Conservation (phyloP, 2,797 vertebrate species). For the Labroides dimidiatus region DNA sequence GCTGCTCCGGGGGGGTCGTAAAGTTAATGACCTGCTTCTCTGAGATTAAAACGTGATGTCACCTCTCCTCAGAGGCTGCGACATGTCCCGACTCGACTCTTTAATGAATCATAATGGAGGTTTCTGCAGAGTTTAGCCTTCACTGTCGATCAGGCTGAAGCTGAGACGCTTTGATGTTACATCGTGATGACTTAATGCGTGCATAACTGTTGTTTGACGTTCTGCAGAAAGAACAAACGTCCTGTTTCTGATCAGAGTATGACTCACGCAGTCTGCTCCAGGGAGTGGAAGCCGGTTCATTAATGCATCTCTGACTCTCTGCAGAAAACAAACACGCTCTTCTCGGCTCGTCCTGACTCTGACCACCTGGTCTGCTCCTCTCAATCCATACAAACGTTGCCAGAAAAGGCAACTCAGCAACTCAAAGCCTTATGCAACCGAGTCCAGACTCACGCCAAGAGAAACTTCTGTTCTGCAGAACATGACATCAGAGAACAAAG, state of each 20-base stretch:
- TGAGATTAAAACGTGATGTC: slow-evolving; percentile 75
- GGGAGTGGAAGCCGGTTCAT: slow-evolving; percentile 55
- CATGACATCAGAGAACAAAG: slow-evolving; percentile 63
- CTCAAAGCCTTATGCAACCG: background rate
- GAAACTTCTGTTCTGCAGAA: slow-evolving; percentile 70
- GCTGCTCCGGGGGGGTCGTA: slow-evolving; percentile 66
- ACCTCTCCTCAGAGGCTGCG: slow-evolving; percentile 64
- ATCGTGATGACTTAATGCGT: slow-evolving; percentile 33
- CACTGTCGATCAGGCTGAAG: slow-evolving; percentile 8
- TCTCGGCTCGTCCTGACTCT: slow-evolving; percentile 44
- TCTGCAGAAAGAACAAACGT: slow-evolving; percentile 17
- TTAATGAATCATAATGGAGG: slow-evolving; percentile 42
- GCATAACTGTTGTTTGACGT: slow-evolving; percentile 28
- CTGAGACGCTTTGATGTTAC: slow-evolving; percentile 25
- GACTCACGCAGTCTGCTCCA: slow-evolving; percentile 29
- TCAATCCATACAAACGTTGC: too few relatives aligned
- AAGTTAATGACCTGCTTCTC: slow-evolving; percentile 75
- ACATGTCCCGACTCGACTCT: slow-evolving; percentile 52
- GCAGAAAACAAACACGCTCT: slow-evolving; percentile 67
- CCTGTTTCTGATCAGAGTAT: slow-evolving; percentile 23
- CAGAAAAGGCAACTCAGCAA: slow-evolving; percentile 21
- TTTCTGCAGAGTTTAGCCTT: slow-evolving; percentile 30
- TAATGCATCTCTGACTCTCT: slow-evolving; percentile 41
- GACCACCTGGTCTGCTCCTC: slow-evolving; percentile 59
- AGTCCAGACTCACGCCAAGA: slow-evolving; percentile 62